Evolutionary conservation across 2,113 vertebrate genomes (phyloP), one percentile per base, ranked within the genome.

Genomic region (Leucopsar rothschildi): DNA sequence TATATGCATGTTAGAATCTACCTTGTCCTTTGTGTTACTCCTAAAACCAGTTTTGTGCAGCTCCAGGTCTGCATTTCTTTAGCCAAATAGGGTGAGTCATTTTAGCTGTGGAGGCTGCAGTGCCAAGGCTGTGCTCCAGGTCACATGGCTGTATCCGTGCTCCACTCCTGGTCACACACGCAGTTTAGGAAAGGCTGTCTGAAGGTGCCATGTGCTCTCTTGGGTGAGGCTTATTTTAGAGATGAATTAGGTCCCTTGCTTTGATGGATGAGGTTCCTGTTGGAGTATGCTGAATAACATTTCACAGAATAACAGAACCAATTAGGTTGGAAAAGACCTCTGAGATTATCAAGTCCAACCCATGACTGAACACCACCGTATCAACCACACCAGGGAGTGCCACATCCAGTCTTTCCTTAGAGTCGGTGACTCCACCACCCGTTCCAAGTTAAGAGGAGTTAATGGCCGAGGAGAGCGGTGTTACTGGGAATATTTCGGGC

Each of bases 401-500:
- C 70, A 24, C 20, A 23, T 6, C 35, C 60, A 29, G 33, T 10
- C 53, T 59, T 40, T 12, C 20, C 52, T 65, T 40, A 14, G 13
- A 40, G 27, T 5, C 37, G 22, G 11, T 37, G 61, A 33, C 37
- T 44, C 27, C 55, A 8, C 7, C 63, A 10, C 6, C 40, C 59
- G 10, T 37, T 27, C 76, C 44, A 9, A 3, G 22, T 2, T 23
- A 19, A 15, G 27, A 8, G 9, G 42, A 9, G 59, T 6, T 28
- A 3, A 2, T 0, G 35, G 13, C 31, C 20, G 0, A 2, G 5
- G 37, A 5, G 23, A 86, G 24, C 45, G 3, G 2, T 1, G 13
- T 22, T 3, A 1, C 7, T 0, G 6, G 9, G 18, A 2, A 6
- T 10, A 4, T 6, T 17, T 6, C 0, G 64, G 31, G 37, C 11